Conservation (phyloP, 2,113 vertebrate species). For the Crotalus viridis region DNA sequence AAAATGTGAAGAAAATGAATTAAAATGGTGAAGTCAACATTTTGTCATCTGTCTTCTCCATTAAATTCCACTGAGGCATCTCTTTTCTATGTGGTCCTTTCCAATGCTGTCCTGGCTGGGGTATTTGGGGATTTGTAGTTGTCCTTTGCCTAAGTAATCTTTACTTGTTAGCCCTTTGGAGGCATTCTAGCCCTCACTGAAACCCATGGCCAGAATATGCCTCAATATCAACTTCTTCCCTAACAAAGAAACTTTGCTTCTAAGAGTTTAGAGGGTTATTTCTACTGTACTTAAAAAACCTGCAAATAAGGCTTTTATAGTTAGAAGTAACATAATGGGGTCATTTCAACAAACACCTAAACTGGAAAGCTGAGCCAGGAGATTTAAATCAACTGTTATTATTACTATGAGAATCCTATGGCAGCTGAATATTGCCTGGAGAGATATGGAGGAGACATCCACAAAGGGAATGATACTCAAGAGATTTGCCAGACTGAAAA, state of each 20-base stretch:
- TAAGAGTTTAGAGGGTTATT: neutral
- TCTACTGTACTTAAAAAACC: neutral
- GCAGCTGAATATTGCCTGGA: too few relatives aligned
- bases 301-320: neutral
- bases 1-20: neutral
- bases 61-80: neutral
- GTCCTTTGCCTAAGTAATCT: neutral
- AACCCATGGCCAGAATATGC: neutral
- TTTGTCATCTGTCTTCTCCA: neutral
- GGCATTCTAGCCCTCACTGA: neutral
- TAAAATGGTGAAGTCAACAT: neutral
- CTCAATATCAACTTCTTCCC: neutral
- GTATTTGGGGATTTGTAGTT: neutral
- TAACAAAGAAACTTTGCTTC: neutral
- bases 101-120: neutral
- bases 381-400: too few relatives aligned
- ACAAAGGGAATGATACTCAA: too few relatives aligned
- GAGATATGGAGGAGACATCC: too few relatives aligned
- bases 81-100: neutral
- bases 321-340: neutral
- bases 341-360: neutral
- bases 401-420: too few relatives aligned
- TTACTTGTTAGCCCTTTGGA: neutral
- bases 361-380: too few relatives aligned
- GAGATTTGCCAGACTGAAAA: too few relatives aligned